Conservation (phyloP, 2,888 invertebrate species). For the Heliconius sara region DNA sequence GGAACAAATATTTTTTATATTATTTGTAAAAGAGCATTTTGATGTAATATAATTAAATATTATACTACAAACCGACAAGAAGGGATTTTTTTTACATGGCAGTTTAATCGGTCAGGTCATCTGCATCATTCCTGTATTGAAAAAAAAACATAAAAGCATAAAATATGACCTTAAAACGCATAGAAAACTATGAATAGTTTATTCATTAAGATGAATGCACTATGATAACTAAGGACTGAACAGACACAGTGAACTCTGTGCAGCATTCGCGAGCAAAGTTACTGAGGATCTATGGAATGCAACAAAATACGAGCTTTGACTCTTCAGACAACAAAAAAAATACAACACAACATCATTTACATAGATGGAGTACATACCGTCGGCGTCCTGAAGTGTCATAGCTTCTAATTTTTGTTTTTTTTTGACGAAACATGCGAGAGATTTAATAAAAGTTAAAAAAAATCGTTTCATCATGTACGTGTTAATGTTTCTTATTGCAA, state of each 20-base stretch:
- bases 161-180: conserved; percentile 23
- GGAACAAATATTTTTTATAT: conserved; percentile 57
- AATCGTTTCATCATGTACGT: not conserved
- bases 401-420: not conserved
- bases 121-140: not conserved
- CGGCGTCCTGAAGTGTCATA: conserved; percentile 12
- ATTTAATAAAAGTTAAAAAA: not conserved
- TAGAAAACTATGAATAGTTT: conserved; percentile 24
- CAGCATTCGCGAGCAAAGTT: conserved; percentile 18
- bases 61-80: not conserved
- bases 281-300: conserved; percentile 31
- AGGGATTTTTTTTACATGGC: not conserved
- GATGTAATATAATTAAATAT: not conserved
- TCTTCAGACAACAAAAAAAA: conserved; percentile 37
- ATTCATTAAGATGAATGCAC: conserved; percentile 30
- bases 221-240: conserved; percentile 24
- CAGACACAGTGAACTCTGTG: conserved; percentile 17
- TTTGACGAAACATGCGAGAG: not conserved
- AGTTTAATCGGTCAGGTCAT: too few relatives aligned
- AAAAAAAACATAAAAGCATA: not conserved
- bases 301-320: conserved; percentile 23
- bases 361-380: conserved; percentile 14
- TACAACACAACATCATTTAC: conserved; percentile 30
- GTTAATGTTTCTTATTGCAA: not conserved
- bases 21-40: not conserved